These are phyloP conservation scores for Trachymyrmex septentrionalis DNA, from an alignment of 1,140 invertebrate species.

Conservation along the genomic window DNA sequence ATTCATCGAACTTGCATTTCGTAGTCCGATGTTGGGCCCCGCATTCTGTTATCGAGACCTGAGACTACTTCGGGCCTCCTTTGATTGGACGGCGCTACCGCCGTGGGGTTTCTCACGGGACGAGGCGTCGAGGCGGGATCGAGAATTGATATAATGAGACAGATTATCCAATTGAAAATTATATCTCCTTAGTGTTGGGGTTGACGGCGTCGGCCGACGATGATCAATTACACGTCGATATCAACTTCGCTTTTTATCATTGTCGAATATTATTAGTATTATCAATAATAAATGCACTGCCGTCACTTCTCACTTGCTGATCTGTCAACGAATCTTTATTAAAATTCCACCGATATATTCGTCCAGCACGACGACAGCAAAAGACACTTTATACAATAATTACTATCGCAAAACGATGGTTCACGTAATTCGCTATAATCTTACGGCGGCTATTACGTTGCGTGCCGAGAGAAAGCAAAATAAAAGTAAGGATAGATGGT, in stretches of 20 bases:
- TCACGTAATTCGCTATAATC: conserved; percentile 14
- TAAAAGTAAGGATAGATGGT: neutral
- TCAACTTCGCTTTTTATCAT: conserved; percentile 36
- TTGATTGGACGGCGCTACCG: conserved; percentile 65
- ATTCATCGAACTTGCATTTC: conserved; percentile 67
- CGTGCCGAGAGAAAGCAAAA: neutral
- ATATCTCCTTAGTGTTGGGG: conserved; percentile 36
- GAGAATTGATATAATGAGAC: conserved; percentile 60
- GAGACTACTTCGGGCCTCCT: conserved; percentile 54
- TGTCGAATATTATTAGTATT: conserved; percentile 42
- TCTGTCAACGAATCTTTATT: conserved; percentile 24
- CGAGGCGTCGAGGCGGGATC: conserved; percentile 29
- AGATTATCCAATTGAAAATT: conserved; percentile 65
- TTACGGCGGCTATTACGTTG: neutral
- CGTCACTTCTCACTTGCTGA: conserved; percentile 15
- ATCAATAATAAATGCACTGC: conserved; percentile 34
- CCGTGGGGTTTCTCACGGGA: conserved; percentile 48
- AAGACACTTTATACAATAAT: neutral
- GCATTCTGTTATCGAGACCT: conserved; percentile 64
- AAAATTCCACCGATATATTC: conserved; percentile 22
- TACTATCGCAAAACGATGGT: neutral
- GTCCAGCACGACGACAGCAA: neutral
- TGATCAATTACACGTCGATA: conserved; percentile 61
- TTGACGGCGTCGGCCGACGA: conserved; percentile 13
- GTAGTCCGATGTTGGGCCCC: conserved; percentile 15